Evolutionary conservation across 37 sponge, comb jelly and placozoan genomes (phyloP), one percentile per base, ranked within the genome.

Genomic region (Chondrosia reniformis): DNA sequence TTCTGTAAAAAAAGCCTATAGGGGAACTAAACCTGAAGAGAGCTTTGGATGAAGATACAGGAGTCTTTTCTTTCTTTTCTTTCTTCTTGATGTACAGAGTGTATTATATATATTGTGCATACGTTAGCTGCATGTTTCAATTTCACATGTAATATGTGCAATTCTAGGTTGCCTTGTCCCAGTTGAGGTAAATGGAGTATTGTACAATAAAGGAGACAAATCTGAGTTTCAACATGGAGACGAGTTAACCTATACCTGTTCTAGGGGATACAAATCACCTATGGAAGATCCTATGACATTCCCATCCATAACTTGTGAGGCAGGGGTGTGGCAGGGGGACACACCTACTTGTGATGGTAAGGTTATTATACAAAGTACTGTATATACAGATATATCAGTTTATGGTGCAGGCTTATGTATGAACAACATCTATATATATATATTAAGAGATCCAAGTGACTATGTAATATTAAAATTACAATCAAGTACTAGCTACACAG

Each of bases 321-420:
- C 25, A 8, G 72, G 72, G 17, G 13, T 69, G 17, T 69, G 72
- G 72, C 44, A 69, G 21, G 72, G 72, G 21, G 72, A 69, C 4
- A 69, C 43, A 34, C 72, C 72, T 3, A 24, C 32, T 1, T 69
- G 72, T 69, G 43, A 69, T 43, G 72, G 72, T 69, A 34, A 7
- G 72, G n/a, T 25, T 59, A 13, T 59, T n/a, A n/a, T n/a, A n/a
- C n/a, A n/a, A n/a, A n/a, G n/a, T n/a, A n/a, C n/a, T 49, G 52
- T 49, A 15, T 49, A 15, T 49, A 15, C 15, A 15, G 15, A 49
- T 10, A 15, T 49, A 15, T 49, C 15, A 19, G 52, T 49, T 19
- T 49, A 15, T 49, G 52, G 52, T 49, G 52, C 15, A 15, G 10
- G 52, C 15, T 10, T 49, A 15, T 10, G 52, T 49, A n/a, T n/a